Evolutionary conservation across 1,140 invertebrate species (phyloP).

Genomic region (Ectropis grisescens): DNA sequence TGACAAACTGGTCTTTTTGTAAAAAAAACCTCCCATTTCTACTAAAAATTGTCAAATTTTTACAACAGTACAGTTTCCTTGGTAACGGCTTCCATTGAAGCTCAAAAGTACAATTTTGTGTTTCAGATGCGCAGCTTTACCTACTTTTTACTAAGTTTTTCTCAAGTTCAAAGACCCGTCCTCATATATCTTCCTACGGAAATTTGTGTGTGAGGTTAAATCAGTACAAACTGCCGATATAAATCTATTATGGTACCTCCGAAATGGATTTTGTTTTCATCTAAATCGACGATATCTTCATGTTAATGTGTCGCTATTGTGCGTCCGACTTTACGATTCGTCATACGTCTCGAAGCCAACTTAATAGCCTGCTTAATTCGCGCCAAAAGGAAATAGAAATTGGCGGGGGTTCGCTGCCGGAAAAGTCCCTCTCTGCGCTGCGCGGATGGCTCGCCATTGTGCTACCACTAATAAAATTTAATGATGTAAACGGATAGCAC

Average conservation of each 20-base stretch:
- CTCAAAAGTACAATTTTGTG: too few relatives aligned
- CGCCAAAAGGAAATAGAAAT: constrained; percentile 62
- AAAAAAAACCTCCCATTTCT: too few relatives aligned
- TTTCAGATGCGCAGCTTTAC: too few relatives aligned
- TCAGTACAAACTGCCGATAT: constrained; percentile 7
- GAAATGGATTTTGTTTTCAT: constrained; percentile 15
- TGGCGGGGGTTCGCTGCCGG: constrained; percentile 41
- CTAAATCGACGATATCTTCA: constrained; percentile 22
- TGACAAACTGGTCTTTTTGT: too few relatives aligned
- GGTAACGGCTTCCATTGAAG: too few relatives aligned
- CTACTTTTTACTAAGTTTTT: too few relatives aligned
- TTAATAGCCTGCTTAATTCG: constrained; percentile 67
- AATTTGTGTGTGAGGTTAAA: constrained; percentile 12
- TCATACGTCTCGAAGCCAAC: constrained; percentile 57
- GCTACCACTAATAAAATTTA: constrained; percentile 66
- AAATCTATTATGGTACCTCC: constrained; percentile 5
- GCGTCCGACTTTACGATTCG: constrained; percentile 45
- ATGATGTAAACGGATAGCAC: constrained; percentile 68
- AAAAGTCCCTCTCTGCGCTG: constrained; percentile 42
- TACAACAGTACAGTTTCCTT: too few relatives aligned
- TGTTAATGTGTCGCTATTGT: constrained; percentile 31
- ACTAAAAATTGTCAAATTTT: too few relatives aligned
- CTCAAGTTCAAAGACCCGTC: too few relatives aligned
- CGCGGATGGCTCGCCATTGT: constrained; percentile 44
- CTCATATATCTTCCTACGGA: constrained; percentile 23